Evolutionary conservation across 2,888 invertebrate genomes (phyloP).

Genomic region (Macaria notata): DNA sequence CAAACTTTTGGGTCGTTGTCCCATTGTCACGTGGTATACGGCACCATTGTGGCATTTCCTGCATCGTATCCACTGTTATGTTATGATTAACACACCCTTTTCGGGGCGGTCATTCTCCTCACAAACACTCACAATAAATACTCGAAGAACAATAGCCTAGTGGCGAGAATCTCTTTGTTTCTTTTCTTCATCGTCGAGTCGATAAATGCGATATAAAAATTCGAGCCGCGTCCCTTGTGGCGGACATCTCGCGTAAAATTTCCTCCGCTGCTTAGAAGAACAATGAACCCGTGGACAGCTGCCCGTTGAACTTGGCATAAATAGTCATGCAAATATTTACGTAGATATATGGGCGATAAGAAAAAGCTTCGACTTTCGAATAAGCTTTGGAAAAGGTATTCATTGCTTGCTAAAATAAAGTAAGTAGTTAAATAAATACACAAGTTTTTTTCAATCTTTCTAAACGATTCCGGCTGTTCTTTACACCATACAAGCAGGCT

Average conservation of each 20-base stretch:
- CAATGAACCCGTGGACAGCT: slow-evolving; percentile 62
- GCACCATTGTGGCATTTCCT: slow-evolving; percentile 59
- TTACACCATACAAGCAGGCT: too few species aligned
- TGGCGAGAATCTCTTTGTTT: slow-evolving; percentile 73
- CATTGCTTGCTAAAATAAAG: too few species aligned
- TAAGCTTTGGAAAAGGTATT: too few species aligned
- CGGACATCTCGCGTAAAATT: slow-evolving; percentile 72
- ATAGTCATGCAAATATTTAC: slow-evolving; percentile 18
- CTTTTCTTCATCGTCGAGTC: slow-evolving; percentile 50
- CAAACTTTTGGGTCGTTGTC: slow-evolving; percentile 49
- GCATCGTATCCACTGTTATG: slow-evolving; percentile 64
- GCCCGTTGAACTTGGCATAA: slow-evolving; percentile 25
- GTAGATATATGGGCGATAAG: too few species aligned
- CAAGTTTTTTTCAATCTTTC: too few species aligned
- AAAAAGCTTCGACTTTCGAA: too few species aligned
- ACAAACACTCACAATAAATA: slow-evolving; percentile 29
- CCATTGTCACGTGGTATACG: slow-evolving; percentile 45
- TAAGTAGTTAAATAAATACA: too few species aligned
- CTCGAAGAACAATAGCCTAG: slow-evolving; percentile 67
- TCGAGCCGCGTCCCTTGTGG: slow-evolving; percentile 59
- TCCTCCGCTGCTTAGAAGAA: slow-evolving; percentile 59
- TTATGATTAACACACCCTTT: slow-evolving; percentile 55
- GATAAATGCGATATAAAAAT: slow-evolving; percentile 74
- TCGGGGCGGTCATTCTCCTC: slow-evolving; percentile 71
- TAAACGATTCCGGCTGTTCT: too few species aligned